Base-by-base conservation (phyloP, 2,797 vertebrate genomes). In the Psittacula echo region DNA sequence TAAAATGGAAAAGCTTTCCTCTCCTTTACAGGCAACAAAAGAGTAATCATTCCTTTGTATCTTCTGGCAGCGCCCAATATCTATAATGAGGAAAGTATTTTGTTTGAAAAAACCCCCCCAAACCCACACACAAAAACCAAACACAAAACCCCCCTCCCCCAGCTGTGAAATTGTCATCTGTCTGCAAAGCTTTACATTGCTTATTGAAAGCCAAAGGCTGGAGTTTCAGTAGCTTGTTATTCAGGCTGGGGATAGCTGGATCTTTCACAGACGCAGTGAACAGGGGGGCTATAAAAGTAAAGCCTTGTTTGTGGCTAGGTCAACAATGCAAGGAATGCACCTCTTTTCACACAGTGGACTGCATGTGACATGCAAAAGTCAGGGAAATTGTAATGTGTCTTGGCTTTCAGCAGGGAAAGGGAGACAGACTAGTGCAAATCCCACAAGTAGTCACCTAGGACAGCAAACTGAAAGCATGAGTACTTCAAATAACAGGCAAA, bases 71-170 rank as follows among this genome's bases (percentile, higher is more conserved):
- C 37, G 13, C 54, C 50, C 44, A 79, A 0, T 48, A 66, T 18
- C 29, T 93, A 11, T 44, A 81, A 72, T 32, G 44, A 78, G 24
- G 48, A 70, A 82, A 51, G 26, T 62, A 44, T 82, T 90, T 87
- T 58, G 39, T 26, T 30, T 61, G 22, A 16, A 76, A 85, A 68
- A 5, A 23, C 0, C 2, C 21, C 4, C 11, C 20, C 54, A 61
- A 19, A 83, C 5, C 7, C 24, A 7, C 10, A n/a, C n/a, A n/a
- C n/a, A n/a, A n/a, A n/a, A n/a, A n/a, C n/a, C n/a, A n/a, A n/a
- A n/a, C n/a, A n/a, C n/a, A n/a, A n/a, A n/a, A 7, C 8, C 27
- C 6, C 6, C 4, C 13, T 81, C 13, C 2, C 3, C 7, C n/a
- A 76, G 23, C 23, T 76, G 4, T 72, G 60, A 2, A 64, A 74